Evolutionary conservation across 2,113 vertebrate genomes (phyloP), one percentile per base, ranked within the genome.

Genomic region (Pitta sordida): DNA sequence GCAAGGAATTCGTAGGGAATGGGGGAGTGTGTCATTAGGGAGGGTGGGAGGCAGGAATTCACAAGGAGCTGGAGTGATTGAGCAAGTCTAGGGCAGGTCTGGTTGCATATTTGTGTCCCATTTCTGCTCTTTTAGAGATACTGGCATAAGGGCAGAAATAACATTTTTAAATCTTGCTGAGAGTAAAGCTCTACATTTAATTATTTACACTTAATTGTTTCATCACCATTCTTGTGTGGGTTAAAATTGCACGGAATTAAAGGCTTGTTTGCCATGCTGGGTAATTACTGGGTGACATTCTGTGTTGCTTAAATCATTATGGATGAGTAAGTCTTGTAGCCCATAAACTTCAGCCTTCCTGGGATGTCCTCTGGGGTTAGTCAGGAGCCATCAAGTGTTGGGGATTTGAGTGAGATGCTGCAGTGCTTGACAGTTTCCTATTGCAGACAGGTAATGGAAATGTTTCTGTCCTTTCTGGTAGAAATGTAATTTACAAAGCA

Each of bases 151-250:
- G 75, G 41, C 67, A 89, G 53, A 62, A 95, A 30, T 43, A 86
- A 75, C 56, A 23, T 41, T 86, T 86, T 30, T 7, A 58, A 81
- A 14, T 74, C 41, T 80, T 39, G 15, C 5, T 5, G 23, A 75
- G 84, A 63, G 68, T 43, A 79, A 67, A 80, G 21, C 70, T 62
- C 24, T 41, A 0, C 32, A 13, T 88, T 85, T 89, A 76, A 82
- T 92, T 85, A 52, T 85, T 93, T 91, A 13, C 44, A 15, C n/a
- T 51, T 83, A 88, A 92, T 91, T 88, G 63, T 88, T 93, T 78
- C 19, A 62, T 76, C 59, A 14, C 20, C 43, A 37, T 24, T 86
- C 65, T 62, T 6, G 12, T 80, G 75, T 75, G 63, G 63, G 41
- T 93, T 90, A 48, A 69, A 94, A 79, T 53, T 69, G 37, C 37